A percentile compares a stretch with the other conserved stretches of the same genome.
Evolutionary conservation across 1,140 invertebrate genomes (phyloP).

Genomic region (Drosophila pallidifrons): DNA sequence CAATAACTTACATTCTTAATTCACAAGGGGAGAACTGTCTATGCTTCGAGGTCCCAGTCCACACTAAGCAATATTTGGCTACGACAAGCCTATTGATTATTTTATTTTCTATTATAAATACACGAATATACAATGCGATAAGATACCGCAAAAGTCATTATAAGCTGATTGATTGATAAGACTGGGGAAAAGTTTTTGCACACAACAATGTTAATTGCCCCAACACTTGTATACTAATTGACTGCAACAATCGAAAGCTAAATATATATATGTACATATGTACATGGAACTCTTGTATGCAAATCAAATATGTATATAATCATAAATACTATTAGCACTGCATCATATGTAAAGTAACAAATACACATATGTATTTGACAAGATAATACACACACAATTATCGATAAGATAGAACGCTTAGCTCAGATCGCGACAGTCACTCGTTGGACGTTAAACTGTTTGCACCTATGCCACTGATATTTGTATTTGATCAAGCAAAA

Average conservation of each 20-base stretch:
- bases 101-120: slow-evolving; percentile 8
- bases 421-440: slow-evolving; percentile 17
- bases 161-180: background rate
- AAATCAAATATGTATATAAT: background rate
- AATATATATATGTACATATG: background rate
- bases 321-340: background rate
- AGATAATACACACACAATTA: slow-evolving; percentile 19
- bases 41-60: background rate
- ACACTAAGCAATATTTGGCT: slow-evolving; percentile 1
- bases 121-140: slow-evolving; percentile 3
- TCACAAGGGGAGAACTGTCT: background rate
- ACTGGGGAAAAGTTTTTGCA: background rate
- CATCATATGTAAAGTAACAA: slow-evolving; percentile 1
- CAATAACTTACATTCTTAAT: background rate
- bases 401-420: slow-evolving; percentile 39
- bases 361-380: background rate
- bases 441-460: slow-evolving; percentile 8
- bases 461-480: slow-evolving; percentile 13
- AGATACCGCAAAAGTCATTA: background rate
- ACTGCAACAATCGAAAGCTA: background rate
- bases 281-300: background rate
- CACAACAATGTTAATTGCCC: slow-evolving; percentile 16
- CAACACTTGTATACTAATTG: slow-evolving; percentile 16
- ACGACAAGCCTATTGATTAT: background rate
- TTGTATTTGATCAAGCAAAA: slow-evolving; percentile 30